phyloP scores from a whole-genome alignment of 2,113 vertebrate species.

The Trachemys scripta region DNA sequence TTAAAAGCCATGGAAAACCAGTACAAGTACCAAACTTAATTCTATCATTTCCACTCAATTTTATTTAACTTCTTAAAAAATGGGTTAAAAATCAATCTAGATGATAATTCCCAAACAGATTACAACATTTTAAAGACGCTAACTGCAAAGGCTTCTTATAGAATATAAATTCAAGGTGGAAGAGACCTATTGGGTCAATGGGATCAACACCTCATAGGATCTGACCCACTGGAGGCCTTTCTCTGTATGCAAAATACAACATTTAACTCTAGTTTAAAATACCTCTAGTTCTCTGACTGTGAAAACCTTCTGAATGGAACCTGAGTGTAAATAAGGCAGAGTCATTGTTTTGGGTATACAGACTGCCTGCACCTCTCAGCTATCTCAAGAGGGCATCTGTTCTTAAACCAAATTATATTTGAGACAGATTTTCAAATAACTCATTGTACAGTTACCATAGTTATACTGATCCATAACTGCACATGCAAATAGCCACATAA shows the following conservation, averaged over 20 bases:
- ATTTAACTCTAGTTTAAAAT: not conserved
- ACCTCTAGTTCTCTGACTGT: rapidly evolving
- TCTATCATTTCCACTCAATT: too few relatives aligned
- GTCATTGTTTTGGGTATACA: rapidly evolving
- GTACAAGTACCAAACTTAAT: not conserved
- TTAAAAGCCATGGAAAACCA: not conserved
- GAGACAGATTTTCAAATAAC: not conserved
- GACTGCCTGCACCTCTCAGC: not conserved
- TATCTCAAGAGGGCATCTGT: not conserved
- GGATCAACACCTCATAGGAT: rapidly evolving
- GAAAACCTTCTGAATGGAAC: rapidly evolving
- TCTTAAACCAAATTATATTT: not conserved
- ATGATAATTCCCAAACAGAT: not conserved
- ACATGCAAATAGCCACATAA: too few relatives aligned
- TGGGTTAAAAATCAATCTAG: not conserved
- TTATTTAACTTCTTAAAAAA: not conserved
- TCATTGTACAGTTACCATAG: not conserved
- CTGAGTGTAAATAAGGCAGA: not conserved
- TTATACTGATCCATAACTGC: not conserved
- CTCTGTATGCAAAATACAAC: rapidly evolving
- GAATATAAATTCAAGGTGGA: not conserved
- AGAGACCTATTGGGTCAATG: not conserved
- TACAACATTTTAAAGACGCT: not conserved
- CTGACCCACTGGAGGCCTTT: not conserved
- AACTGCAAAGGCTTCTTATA: not conserved